phyloP scores from a whole-genome alignment of 2,888 invertebrate species.

The Spisula solida region DNA sequence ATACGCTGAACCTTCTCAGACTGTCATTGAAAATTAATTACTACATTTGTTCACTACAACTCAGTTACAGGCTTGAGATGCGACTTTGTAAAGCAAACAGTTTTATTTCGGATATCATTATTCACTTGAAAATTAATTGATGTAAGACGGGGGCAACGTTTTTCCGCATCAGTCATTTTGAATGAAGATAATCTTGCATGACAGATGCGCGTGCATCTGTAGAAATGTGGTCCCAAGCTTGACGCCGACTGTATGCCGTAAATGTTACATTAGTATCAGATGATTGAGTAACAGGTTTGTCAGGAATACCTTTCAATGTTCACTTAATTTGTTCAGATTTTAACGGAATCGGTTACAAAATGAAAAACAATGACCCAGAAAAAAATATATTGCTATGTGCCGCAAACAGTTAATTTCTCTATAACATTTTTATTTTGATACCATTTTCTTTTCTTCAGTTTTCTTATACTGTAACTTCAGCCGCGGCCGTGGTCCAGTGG shows the following conservation, averaged over 20 bases:
- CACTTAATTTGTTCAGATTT: not conserved
- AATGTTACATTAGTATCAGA: not conserved
- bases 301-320: not conserved
- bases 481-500: too few relatives aligned
- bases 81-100: constrained; percentile 40
- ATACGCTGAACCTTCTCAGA: constrained; percentile 59
- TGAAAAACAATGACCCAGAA: too few relatives aligned
- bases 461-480: too few relatives aligned
- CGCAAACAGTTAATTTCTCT: too few relatives aligned
- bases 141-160: constrained; percentile 49
- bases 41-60: constrained; percentile 59
- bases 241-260: not conserved
- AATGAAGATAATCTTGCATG: constrained; percentile 14
- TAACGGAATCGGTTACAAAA: too few relatives aligned
- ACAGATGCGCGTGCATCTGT: constrained; percentile 56
- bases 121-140: constrained; percentile 51
- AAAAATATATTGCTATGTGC: too few relatives aligned
- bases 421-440: too few relatives aligned
- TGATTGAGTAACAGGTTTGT: not conserved
- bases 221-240: not conserved
- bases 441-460: too few relatives aligned
- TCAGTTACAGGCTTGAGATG: constrained; percentile 42
- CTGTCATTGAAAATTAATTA: constrained; percentile 70
- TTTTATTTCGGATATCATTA: constrained; percentile 56
- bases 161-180: constrained; percentile 33